phyloP scores from a whole-genome alignment of 2,888 invertebrate genomes.

The Atrina japonica region DNA sequence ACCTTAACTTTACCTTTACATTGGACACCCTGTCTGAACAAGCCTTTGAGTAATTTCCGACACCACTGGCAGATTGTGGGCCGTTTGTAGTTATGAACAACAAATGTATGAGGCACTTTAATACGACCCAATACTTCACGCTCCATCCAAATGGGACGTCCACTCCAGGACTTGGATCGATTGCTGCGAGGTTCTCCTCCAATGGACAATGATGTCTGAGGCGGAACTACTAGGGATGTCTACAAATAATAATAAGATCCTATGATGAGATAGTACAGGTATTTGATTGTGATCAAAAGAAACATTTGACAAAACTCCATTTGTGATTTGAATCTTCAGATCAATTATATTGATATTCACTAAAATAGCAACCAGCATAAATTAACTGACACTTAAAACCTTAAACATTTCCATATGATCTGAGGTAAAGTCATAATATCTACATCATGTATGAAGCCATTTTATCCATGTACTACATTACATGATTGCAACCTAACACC shows the following conservation, averaged over 20 bases:
- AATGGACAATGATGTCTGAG: constrained; percentile 48
- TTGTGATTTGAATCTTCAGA: too few species aligned
- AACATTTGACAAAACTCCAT: too few species aligned
- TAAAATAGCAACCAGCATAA: too few species aligned
- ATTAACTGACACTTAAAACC: too few species aligned
- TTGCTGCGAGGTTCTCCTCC: constrained; percentile 61
- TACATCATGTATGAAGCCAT: too few species aligned
- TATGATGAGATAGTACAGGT: too few species aligned
- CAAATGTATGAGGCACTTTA: constrained; percentile 95
- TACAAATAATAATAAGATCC: constrained; percentile 44
- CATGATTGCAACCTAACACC: too few species aligned
- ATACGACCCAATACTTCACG: constrained; percentile 85
- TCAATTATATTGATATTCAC: too few species aligned
- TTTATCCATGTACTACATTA: too few species aligned
- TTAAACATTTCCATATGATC: too few species aligned
- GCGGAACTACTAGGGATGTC: constrained; percentile 54
- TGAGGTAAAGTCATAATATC: too few species aligned
- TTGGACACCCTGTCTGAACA: constrained; percentile 96
- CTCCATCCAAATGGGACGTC: constrained; percentile 87
- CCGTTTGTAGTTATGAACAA: constrained; percentile 96
- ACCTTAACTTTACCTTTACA: constrained; percentile 91
- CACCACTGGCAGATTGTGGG: constrained; percentile 98
- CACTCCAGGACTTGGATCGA: constrained; percentile 81
- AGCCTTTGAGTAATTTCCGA: constrained; percentile 95
- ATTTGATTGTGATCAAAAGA: background rate